These are phyloP conservation scores for Hydrochoerus hydrochaeris DNA, from an alignment of 2,113 vertebrate genomes.

Conservation along the genomic window DNA sequence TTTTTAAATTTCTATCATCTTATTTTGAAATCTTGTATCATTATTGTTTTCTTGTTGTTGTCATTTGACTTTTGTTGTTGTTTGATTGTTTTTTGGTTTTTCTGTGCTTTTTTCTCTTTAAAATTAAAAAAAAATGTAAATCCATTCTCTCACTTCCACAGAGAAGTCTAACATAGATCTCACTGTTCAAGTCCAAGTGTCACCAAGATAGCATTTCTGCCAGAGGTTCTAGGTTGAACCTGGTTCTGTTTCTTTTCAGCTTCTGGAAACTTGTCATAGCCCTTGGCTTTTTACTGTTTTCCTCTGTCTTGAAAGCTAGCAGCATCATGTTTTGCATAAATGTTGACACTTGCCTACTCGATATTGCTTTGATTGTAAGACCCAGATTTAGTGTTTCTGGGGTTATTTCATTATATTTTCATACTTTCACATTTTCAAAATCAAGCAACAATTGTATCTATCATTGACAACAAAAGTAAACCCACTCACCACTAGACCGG, in stretches of 20 bases:
- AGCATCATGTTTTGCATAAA: neutral
- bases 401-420: neutral
- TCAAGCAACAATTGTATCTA: neutral
- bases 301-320: neutral
- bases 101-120: too few relatives aligned
- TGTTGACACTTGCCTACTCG: neutral
- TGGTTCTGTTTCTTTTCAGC: neutral
- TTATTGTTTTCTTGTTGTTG: too few relatives aligned
- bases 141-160: neutral
- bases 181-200: neutral
- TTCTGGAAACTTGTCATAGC: neutral
- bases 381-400: neutral
- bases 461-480: neutral
- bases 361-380: neutral
- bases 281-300: neutral
- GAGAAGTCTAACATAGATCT: neutral
- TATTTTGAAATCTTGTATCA: too few relatives aligned
- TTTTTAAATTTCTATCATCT: too few relatives aligned
- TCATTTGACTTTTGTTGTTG: too few relatives aligned
- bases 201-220: neutral
- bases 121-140: neutral
- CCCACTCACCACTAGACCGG: too few relatives aligned
- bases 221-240: neutral
- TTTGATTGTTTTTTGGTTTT: too few relatives aligned
- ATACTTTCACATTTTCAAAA: constrained; percentile 3